Evolutionary conservation across 2,888 invertebrate species (phyloP), one percentile per base, ranked within the genome.

Genomic region (Tenthredo scrophulariae): DNA sequence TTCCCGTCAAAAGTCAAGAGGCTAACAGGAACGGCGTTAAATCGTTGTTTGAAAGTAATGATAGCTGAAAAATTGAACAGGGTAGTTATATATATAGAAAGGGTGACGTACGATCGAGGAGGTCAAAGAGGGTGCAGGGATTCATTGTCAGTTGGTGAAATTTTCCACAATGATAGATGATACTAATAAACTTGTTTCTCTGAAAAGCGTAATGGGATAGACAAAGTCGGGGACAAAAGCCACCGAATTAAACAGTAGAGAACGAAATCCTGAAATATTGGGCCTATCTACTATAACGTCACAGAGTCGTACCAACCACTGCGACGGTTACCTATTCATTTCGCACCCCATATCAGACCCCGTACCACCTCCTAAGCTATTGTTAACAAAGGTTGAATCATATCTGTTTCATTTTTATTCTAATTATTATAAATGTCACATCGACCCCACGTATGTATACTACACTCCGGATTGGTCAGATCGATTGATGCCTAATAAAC

Each of bases 181-280:
- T 58, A 26, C 77, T 77, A 79, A 84, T 84, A 77, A 79, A 79
- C 58, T 37, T 37, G 84, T 74, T 84, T 72, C 70, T 72, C 50
- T 40, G 72, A 54, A 79, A 79, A 79, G 84, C 84, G n/a, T 22
- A 26, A 13, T 37, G 54, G 22, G 84, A 84, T 84, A 84, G 84
- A 84, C 84, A 84, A 84, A 67, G 84, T 84, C 84, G 26, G 84
- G 74, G 74, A 84, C 84, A 74, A 84, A 84, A 84, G 84, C 74
- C 40, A 72, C 18, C 50, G 84, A 84, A 84, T 84, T 84, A 72
- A 84, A 84, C 74, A 84, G 70, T 72, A 33, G 84, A 74, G 84
- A 74, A 84, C 37, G 29, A 74, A 84, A 84, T 84, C 84, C 84
- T 84, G 84, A 84, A 84, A 84, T 84, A 84, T 74, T 72, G 72